Base-by-base conservation (phyloP, 1,140 invertebrate species). In the Drosophila sechellia region DNA sequence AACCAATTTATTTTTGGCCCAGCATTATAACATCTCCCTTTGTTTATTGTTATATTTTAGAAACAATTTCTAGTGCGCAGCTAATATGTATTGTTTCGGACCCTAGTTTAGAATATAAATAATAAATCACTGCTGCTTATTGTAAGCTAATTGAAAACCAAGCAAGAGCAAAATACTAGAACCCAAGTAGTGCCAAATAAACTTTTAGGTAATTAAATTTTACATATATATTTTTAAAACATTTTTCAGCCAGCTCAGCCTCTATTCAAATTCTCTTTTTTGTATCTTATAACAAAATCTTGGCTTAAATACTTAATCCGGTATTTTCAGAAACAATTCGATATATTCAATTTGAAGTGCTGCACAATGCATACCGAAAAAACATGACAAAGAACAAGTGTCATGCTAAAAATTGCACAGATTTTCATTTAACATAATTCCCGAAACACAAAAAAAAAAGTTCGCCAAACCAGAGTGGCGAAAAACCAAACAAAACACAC, bases 301-400 rank as follows among this genome's bases (percentile, higher is more conserved):
- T 15, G 12, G 15, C 4, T 5, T 15, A 39, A 37, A 65, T 43
- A 31, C 25, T 10, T 17, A 11, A 68, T 22, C 5, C n/a, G 8
- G 5, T 25, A 35, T 35, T 45, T 52, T 31, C 20, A 25, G 39
- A 35, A 6, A 10, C 15, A 27, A 22, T 8, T 27, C 34, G 27
- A 40, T 59, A 43, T 46, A 57, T 45, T 63, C 39, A 52, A 46
- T 58, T 72, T 63, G 43, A 48, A 46, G 35, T 71, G 52, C 59
- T 60, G 53, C 49, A 55, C 63, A 66, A 68, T 48, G 61, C 48
- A 58, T 31, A 52, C 53, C 64, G 64, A 59, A 58, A 73, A 77
- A 85, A 85, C 83, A 87, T 86, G 81, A 81, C 81, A 86, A 69
- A 70, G 61, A 87, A 86, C 83, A 86, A 86, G 66, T 83, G 83